Conservation (phyloP, 2,113 vertebrate species). For the Mixornis gularis region DNA sequence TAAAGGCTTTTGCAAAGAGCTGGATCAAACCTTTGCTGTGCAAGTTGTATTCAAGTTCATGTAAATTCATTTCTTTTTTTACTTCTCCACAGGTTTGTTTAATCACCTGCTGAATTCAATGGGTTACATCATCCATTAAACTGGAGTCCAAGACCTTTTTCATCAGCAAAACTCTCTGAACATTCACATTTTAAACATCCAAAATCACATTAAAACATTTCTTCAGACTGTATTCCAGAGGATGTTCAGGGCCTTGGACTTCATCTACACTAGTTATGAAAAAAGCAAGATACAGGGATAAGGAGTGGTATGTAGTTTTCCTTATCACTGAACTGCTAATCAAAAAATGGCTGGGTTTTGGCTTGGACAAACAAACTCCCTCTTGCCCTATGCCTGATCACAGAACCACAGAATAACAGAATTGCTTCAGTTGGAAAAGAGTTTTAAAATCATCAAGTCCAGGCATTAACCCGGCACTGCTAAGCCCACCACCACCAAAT, state of each 20-base stretch:
- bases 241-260: background rate
- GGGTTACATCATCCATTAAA: background rate
- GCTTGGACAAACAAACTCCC: background rate
- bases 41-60: background rate
- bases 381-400: fast-evolving
- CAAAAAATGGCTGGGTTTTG: background rate
- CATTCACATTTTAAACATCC: background rate
- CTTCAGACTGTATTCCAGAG: background rate
- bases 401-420: background rate
- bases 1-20: background rate
- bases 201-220: background rate
- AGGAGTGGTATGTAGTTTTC: background rate
- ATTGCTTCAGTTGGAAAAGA: background rate
- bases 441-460: background rate
- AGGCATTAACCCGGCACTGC: background rate
- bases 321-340: background rate
- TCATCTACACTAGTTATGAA: background rate
- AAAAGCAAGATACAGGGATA: background rate
- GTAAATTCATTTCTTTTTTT: background rate
- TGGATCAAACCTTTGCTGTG: background rate
- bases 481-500: background rate
- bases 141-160: background rate
- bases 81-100: background rate
- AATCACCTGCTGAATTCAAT: background rate
- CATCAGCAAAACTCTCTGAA: background rate